These are phyloP conservation scores for Eupithecia inturbata DNA, from an alignment of 2,888 invertebrate genomes.

Conservation along the genomic window DNA sequence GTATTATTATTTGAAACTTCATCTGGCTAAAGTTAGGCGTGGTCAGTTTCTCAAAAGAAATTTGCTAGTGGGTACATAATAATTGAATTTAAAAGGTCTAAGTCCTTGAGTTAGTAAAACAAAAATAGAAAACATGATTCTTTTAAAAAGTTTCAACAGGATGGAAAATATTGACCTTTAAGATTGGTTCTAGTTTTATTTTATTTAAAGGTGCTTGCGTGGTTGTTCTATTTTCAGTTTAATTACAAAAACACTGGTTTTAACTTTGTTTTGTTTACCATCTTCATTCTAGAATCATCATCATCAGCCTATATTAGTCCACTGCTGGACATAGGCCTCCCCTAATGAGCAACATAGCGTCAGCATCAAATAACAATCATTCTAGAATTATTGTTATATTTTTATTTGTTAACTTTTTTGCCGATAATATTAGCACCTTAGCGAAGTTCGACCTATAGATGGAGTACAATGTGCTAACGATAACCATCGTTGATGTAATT, in stretches of 20 bases:
- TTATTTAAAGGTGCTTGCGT: slow-evolving; percentile 3
- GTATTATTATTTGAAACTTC: neutral
- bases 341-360: too few species aligned
- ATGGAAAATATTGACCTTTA: slow-evolving; percentile 18
- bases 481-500: neutral
- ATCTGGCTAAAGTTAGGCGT: neutral
- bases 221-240: slow-evolving; percentile 3
- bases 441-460: neutral
- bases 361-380: too few species aligned
- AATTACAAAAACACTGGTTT: slow-evolving; percentile 11
- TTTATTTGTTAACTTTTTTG: neutral
- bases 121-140: neutral
- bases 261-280: neutral
- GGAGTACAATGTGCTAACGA: neutral
- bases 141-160: slow-evolving; percentile 7
- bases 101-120: neutral
- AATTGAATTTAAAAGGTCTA: neutral
- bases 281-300: too few species aligned
- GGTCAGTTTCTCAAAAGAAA: neutral
- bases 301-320: too few species aligned
- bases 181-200: slow-evolving; percentile 8
- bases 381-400: neutral
- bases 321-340: too few species aligned
- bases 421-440: neutral
- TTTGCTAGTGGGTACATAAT: neutral